Evolutionary conservation across 1,140 invertebrate genomes (phyloP).

Genomic region (Brachionus koreanus): DNA sequence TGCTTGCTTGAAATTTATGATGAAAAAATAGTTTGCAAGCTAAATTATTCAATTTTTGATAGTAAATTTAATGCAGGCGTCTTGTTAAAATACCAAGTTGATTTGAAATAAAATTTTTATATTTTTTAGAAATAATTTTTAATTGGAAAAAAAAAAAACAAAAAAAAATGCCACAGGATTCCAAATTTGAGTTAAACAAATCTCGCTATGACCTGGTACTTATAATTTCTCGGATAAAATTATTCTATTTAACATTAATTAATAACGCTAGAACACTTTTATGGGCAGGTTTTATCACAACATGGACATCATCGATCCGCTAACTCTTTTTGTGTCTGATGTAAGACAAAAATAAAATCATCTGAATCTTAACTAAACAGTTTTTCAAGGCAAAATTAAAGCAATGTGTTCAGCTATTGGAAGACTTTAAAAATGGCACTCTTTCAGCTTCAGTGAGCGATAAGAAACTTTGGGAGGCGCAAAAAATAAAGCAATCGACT

Average conservation of each 20-base stretch:
- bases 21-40: slow-evolving; percentile 31
- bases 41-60: slow-evolving; percentile 1
- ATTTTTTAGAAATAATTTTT: background rate
- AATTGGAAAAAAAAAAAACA: too few species aligned
- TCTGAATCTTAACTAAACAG: slow-evolving; percentile 10
- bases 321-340: slow-evolving; percentile 51
- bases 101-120: background rate
- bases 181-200: slow-evolving; percentile 53
- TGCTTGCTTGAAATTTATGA: slow-evolving; percentile 40
- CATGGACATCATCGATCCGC: slow-evolving; percentile 59
- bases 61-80: background rate
- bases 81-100: slow-evolving; percentile 24
- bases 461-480: slow-evolving; percentile 60
- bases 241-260: background rate
- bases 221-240: background rate
- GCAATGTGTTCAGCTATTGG: slow-evolving; percentile 53
- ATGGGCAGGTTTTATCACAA: slow-evolving; percentile 58
- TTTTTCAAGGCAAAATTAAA: slow-evolving; percentile 54
- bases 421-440: slow-evolving; percentile 52
- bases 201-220: slow-evolving; percentile 55
- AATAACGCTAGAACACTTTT: slow-evolving; percentile 55
- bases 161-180: slow-evolving; percentile 48
- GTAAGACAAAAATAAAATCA: background rate
- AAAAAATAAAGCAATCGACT: slow-evolving; percentile 61
- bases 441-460: slow-evolving; percentile 51